These are phyloP conservation scores for Brachypterus glaber DNA, from an alignment of 2,888 invertebrate genomes.

Conservation along the genomic window DNA sequence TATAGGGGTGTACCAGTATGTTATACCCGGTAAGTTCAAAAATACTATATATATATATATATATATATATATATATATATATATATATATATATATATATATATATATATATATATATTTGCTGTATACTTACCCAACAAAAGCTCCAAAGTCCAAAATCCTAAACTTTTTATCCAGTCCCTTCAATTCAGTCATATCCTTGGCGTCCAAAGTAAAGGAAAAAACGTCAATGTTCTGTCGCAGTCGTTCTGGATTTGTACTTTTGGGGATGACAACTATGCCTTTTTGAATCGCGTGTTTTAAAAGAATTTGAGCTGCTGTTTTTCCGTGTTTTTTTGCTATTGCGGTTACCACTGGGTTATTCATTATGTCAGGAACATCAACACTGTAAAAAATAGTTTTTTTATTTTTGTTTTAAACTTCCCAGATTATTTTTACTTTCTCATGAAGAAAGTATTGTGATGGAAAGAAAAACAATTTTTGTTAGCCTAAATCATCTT, in stretches of 20 bases:
- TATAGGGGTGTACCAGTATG: too few species aligned
- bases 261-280: slow-evolving; percentile 74
- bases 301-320: slow-evolving; percentile 65
- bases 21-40: too few species aligned
- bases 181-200: slow-evolving; percentile 53
- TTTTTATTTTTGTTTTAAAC: too few species aligned
- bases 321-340: slow-evolving; percentile 53
- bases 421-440: too few species aligned
- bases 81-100: too few species aligned
- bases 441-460: too few species aligned
- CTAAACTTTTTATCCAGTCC: slow-evolving; percentile 59
- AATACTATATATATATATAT: too few species aligned
- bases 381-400: slow-evolving; percentile 43
- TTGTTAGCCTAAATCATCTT: too few species aligned
- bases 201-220: slow-evolving; percentile 55
- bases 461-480: too few species aligned
- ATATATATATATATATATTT: too few species aligned
- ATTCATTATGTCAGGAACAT: slow-evolving; percentile 56
- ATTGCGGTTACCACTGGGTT: slow-evolving; percentile 45
- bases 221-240: slow-evolving; percentile 68
- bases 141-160: slow-evolving; percentile 61
- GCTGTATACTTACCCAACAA: slow-evolving; percentile 57
- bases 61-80: too few species aligned
- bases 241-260: slow-evolving; percentile 62
- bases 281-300: slow-evolving; percentile 63